Conservation (phyloP, 2,888 invertebrate species). For the Hanleya hanleyi region DNA sequence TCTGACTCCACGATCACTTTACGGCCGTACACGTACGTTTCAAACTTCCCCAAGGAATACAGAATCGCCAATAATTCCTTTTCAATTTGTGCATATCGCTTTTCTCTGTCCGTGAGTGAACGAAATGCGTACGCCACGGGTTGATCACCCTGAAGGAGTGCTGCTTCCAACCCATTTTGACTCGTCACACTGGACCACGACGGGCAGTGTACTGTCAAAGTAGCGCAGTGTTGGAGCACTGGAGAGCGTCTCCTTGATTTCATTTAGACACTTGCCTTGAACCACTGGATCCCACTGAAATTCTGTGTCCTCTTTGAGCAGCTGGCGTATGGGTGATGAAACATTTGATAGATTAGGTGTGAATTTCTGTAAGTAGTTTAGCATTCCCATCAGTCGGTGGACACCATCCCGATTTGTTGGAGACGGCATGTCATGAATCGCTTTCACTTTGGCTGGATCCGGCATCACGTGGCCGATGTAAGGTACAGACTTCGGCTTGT, state of each 20-base stretch:
- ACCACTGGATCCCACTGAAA: constrained; percentile 21
- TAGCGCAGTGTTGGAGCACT: constrained; percentile 21
- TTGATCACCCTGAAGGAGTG: constrained; percentile 34
- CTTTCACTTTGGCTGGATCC: constrained; percentile 32
- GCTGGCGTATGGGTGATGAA: constrained; percentile 22
- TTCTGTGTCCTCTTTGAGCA: constrained; percentile 16
- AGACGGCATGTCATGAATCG: constrained; percentile 27
- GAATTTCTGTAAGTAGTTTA: constrained; percentile 34
- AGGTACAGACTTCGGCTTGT: constrained; percentile 14
- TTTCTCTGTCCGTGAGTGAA: constrained; percentile 33
- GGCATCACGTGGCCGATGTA: constrained; percentile 31
- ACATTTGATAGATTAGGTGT: constrained; percentile 28
- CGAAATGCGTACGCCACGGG: constrained; percentile 40
- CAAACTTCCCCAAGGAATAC: constrained; percentile 31
- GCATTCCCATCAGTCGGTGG: constrained; percentile 29
- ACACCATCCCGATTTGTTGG: constrained; percentile 27
- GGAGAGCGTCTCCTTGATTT: constrained; percentile 27
- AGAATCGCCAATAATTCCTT: constrained; percentile 36
- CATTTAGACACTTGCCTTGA: constrained; percentile 22
- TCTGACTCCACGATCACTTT: constrained; percentile 34
- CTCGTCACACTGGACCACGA: constrained; percentile 30
- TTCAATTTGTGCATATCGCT: constrained; percentile 39
- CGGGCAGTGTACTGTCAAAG: constrained; percentile 16
- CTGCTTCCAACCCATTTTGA: constrained; percentile 15
- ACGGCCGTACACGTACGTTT: constrained; percentile 33